Base-by-base conservation (phyloP, 2,888 invertebrate genomes). In the Watsonalla cultraria region DNA sequence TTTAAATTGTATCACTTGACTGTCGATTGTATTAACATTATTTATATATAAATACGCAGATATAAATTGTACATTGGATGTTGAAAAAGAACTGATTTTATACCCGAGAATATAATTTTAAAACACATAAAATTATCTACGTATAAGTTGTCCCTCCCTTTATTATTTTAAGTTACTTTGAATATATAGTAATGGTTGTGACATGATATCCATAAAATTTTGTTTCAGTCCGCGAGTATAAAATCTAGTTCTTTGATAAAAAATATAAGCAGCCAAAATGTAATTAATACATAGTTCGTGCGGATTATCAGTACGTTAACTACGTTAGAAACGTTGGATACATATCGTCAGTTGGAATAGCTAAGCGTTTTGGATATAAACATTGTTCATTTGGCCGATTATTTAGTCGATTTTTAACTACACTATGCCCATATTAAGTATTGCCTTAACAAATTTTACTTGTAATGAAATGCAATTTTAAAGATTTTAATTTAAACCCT, bases 291-390 rank as follows among this genome's bases (percentile, higher is more conserved):
- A 48, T 13, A 48, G 35, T 35, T 7, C 34, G 49, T 62, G 65
- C 74, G 74, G 68, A 70, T 70, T 69, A 64, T 68, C 70, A 68
- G 70, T 70, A 75, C 69, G 60, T 75, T 24, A 24, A 24, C 24
- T 24, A 24, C 24, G 24, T 24, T 24, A 24, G 24, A 24, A 24
- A 24, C 24, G 24, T 24, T 75, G 71, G 67, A 78, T 76, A 81
- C 82, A 82, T 82, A 82, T 82, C 82, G 78, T 72, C 62, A 64
- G 66, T 75, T 65, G 59, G 72, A 70, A 57, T 66, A 68, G 68
- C 68, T 73, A 65, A 71, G 68, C 65, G 63, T 62, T 71, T 59
- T 66, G 54, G 63, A 60, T 46, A 45, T 54, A 56, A 53, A 50
- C 15, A 47, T 35, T 46, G 33, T 37, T 54, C 54, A 51, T 58